Base-by-base conservation (phyloP, 2,113 vertebrate species). In the Nansenia antarctica region DNA sequence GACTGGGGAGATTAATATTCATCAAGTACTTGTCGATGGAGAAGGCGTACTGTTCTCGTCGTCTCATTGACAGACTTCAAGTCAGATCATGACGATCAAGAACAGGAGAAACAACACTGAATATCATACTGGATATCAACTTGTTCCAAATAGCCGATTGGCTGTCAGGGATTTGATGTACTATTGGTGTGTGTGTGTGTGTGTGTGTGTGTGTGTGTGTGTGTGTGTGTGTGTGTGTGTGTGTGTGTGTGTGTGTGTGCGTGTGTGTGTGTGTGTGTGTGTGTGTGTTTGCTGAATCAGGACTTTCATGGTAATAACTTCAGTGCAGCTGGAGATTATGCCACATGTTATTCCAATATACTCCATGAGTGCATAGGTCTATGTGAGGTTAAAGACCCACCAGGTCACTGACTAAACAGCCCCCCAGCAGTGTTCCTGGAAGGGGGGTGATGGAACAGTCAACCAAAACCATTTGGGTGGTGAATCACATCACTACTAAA, bases 321-420 rank as follows among this genome's bases (percentile, higher is more conserved):
- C 78, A 63, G n/a, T n/a, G n/a, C 81, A 86, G 82, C 80, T 84
- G 81, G 29, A 78, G 37, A n/a, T 77, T 72, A 30, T 75, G 74
- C 82, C 84, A 77, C 81, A 83, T 82, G 80, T 86, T 86, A 83
- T 79, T 80, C 69, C 58, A 58, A 45, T 42, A 22, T 20, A 31
- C 55, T 29, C 5, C 20, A 29, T 31, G 30, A 66, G 72, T 66
- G 55, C 69, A 24, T 57, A 60, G 73, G 12, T 3, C 62, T 73
- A 24, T 8, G 3, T 37, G 53, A 35, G 84, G 78, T 83, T 84
- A 74, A 82, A 74, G 82, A 73, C 70, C 37, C 45, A 69, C 71
- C 71, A 67, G 82, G 73, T 80, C 67, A 66, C 62, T 81, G 80
- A 84, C 67, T 80, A 80, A 83, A 61, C 61, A 49, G 18, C 22